Evolutionary conservation across 2,797 vertebrate species (phyloP).

Genomic region (Pitangus sulphuratus): DNA sequence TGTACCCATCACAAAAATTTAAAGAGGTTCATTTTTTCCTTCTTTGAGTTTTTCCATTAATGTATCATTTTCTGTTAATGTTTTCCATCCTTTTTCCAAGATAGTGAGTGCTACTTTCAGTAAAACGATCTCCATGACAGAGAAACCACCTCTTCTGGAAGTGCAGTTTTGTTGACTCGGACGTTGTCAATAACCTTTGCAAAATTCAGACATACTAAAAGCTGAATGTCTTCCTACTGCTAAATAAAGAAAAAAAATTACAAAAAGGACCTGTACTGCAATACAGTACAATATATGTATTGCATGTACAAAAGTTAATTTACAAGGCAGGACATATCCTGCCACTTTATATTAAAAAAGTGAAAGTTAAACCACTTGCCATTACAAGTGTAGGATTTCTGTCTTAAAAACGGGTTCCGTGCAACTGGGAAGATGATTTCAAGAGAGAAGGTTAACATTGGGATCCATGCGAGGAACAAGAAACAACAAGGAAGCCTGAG

Average conservation of each 20-base stretch:
- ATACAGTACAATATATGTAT: neutral
- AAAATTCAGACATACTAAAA: neutral
- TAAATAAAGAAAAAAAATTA: neutral
- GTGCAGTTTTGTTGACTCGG: neutral
- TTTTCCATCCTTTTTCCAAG: neutral
- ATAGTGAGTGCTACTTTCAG: neutral
- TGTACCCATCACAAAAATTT: neutral
- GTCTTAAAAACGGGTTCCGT: neutral
- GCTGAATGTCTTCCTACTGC: neutral
- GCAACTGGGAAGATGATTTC: neutral
- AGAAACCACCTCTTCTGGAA: neutral
- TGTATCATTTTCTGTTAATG: neutral
- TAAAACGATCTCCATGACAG: neutral
- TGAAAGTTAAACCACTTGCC: neutral
- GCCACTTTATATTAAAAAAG: neutral
- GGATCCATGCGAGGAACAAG: neutral
- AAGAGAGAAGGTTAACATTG: neutral
- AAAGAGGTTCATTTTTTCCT: neutral
- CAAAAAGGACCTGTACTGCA: neutral
- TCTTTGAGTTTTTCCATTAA: neutral
- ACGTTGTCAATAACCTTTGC: neutral
- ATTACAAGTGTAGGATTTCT: neutral
- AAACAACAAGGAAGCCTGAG: neutral
- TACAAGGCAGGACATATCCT: neutral
- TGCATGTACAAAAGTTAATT: neutral